Conservation (phyloP, 2,888 invertebrate genomes). For the Ennomos fuscantarius region DNA sequence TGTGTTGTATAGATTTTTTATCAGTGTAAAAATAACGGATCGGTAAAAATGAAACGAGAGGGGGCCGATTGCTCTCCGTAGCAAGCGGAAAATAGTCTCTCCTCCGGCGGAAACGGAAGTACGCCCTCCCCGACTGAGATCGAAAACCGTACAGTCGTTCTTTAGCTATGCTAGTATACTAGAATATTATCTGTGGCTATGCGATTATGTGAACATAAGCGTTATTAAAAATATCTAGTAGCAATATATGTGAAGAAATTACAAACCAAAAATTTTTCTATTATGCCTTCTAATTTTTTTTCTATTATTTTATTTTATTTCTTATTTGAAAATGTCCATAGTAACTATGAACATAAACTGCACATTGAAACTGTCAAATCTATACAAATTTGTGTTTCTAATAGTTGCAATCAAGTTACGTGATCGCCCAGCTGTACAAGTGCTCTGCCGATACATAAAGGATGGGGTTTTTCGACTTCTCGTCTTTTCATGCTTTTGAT, state of each 20-base stretch:
- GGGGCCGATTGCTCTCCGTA: slow-evolving; percentile 42
- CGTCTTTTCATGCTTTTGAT: slow-evolving; percentile 41
- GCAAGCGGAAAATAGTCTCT: slow-evolving; percentile 47
- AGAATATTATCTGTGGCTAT: slow-evolving; percentile 10
- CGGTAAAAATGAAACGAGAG: slow-evolving; percentile 45
- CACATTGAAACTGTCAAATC: no score
- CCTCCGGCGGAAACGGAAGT: slow-evolving; percentile 53
- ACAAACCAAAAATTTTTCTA: no score
- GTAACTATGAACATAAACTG: no score
- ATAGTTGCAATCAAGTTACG: no score
- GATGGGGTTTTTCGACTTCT: slow-evolving; percentile 28
- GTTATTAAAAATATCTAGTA: slow-evolving; percentile 18
- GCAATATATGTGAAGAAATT: no score
- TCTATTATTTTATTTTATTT: no score
- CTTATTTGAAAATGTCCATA: no score
- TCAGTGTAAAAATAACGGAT: slow-evolving; percentile 49
- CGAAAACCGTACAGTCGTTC: slow-evolving; percentile 43
- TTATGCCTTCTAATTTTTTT: no score
- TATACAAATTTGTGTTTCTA: no score
- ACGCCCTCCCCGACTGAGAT: slow-evolving; percentile 54
- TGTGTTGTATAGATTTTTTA: slow-evolving; percentile 14
- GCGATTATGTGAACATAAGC: slow-evolving; percentile 26
- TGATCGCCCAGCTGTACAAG: no score
- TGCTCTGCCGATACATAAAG: slow-evolving; percentile 1
- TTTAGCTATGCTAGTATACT: slow-evolving; percentile 2